Percentiles rank a stretch among this genome's conserved stretches.
phyloP scores from a whole-genome alignment of 2,797 vertebrate genomes.

The Etheostoma perlongum region DNA sequence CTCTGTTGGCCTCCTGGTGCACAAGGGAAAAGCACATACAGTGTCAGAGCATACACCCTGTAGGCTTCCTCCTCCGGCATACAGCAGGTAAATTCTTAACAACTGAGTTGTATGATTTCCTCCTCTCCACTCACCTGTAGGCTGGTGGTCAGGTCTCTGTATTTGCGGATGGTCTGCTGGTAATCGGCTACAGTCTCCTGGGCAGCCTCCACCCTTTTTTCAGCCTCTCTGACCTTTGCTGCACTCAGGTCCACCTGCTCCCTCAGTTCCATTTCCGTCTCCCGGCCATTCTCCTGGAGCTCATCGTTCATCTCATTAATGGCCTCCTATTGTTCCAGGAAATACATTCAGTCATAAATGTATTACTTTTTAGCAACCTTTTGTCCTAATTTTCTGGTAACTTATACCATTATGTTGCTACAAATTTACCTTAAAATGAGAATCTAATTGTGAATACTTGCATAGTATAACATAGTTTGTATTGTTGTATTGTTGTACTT shows the following conservation, averaged over 20 bases:
- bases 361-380: background rate
- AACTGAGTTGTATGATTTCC: background rate
- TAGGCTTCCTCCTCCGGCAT: background rate
- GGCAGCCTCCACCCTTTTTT: conserved; percentile 93
- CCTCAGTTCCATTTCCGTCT: conserved; percentile 97
- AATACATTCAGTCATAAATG: background rate
- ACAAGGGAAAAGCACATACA: background rate
- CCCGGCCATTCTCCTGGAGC: conserved; percentile 95
- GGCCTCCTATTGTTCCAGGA: conserved; percentile 89
- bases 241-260: conserved; percentile 94
- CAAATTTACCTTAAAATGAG: background rate
- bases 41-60: background rate
- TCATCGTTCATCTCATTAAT: conserved; percentile 99
- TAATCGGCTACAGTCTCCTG: conserved; percentile 97
- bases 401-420: background rate
- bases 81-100: too few species aligned
- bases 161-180: conserved; percentile 97
- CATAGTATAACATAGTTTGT: too few species aligned
- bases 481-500: too few species aligned
- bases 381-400: background rate
- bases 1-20: conserved; percentile 92
- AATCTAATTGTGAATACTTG: background rate
- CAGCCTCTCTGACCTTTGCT: conserved; percentile 90
- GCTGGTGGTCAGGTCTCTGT: conserved; percentile 92
- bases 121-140: conserved; percentile 87